These are phyloP conservation scores for Mactra quadrangularis DNA, from an alignment of 1,140 invertebrate species.

Conservation along the genomic window DNA sequence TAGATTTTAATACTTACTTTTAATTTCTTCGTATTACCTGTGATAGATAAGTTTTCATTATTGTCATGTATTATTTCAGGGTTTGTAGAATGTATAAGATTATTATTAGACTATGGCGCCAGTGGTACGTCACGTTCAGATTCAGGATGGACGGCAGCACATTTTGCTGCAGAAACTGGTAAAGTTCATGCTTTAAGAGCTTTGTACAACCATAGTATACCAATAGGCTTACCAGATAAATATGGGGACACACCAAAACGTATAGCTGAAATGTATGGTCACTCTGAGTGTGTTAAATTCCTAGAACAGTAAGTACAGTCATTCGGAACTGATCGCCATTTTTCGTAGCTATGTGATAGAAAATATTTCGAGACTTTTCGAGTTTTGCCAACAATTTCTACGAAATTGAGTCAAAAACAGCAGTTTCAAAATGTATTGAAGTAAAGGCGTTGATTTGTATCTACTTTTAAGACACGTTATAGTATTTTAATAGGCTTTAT, in stretches of 20 bases:
- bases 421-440: not conserved
- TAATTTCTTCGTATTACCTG: too few species aligned
- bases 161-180: constrained; percentile 80
- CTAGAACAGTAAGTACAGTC: constrained; percentile 72
- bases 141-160: constrained; percentile 81
- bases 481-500: too few species aligned
- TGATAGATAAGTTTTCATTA: too few species aligned
- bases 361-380: not conserved
- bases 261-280: constrained; percentile 78
- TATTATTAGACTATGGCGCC: constrained; percentile 78
- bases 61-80: constrained; percentile 68
- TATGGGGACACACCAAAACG: constrained; percentile 76
- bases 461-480: too few species aligned
- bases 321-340: not conserved
- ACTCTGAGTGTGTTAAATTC: constrained; percentile 75
- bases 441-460: too few species aligned
- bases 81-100: constrained; percentile 78
- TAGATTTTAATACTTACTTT: too few species aligned
- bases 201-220: constrained; percentile 73
- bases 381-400: not conserved
- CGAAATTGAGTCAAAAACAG: not conserved
- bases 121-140: constrained; percentile 74
- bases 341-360: not conserved
- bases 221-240: constrained; percentile 74
- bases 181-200: constrained; percentile 73